Conservation (phyloP, 2,113 vertebrate species). For the Rhipidura dahli region DNA sequence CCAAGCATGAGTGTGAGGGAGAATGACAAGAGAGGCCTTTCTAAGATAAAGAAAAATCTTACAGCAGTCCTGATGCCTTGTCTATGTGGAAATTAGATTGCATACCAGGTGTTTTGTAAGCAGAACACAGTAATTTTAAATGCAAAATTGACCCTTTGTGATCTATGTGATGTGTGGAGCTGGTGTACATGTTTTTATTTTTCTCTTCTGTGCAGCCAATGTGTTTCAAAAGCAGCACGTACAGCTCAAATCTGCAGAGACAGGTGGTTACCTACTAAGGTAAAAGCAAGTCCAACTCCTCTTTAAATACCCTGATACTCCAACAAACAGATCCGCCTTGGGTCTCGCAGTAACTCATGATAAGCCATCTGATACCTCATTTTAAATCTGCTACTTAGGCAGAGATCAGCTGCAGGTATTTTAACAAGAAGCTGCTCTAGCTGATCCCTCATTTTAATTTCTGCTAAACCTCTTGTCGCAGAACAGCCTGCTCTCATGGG, state of each 20-base stretch:
- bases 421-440: background rate
- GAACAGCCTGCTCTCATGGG: background rate
- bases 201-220: background rate
- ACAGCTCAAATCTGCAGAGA: background rate
- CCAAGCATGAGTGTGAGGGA: background rate
- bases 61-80: background rate
- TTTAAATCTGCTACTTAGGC: background rate
- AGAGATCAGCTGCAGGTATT: background rate
- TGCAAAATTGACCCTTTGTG: background rate
- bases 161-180: background rate
- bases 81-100: background rate
- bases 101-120: background rate
- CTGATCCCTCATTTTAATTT: background rate
- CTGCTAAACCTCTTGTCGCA: background rate
- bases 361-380: background rate
- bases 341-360: background rate
- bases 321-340: background rate
- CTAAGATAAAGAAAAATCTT: background rate
- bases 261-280: background rate
- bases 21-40: background rate
- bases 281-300: background rate
- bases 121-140: constrained; percentile 16
- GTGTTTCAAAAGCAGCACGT: background rate
- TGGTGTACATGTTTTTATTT: background rate
- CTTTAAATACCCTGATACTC: background rate